Base-by-base conservation (phyloP, 37 sponge, comb jelly and placozoan genomes). In the Theonella swinhoei region DNA sequence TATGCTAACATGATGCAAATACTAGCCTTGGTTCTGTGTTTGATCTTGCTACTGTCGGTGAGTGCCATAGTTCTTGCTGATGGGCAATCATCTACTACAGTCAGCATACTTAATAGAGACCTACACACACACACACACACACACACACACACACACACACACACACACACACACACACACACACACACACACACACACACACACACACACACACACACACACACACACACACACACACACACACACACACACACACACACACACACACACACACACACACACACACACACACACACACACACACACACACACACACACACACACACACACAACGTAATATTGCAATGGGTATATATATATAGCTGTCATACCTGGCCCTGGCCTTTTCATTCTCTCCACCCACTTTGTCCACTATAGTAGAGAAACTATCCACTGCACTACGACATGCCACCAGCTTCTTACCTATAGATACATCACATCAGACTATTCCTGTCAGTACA, bases 351-450 rank as follows among this genome's bases (percentile, higher is more conserved):
- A 19, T 58, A 32, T 35, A 4, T 47, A 47, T 47, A 47, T 47
- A 47, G 54, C 54, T 47, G 41, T 26, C 74, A 58, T 19, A 84
- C 85, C 77, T 76, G 36, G 68, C 89, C 54, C 83, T 83, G 54
- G 68, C 59, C 62, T 83, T 64, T 41, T 89, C 89, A 63, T n/a
- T 29, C 22, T 78, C 72, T 5, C 89, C 89, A 43, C 79, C 89
- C 0, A 82, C 64, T 0, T 29, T 64, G 33, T 41, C 60, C 42
- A 89, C 42, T 61, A 89, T 89, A 25, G 40, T 37, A 31, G 41
- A 59, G 31, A 89, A 89, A 25, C 39, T 43, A 29, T 61, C 29
- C 41, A 78, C 32, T 60, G 89, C 89, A 63, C 84, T 83, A 25
- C 37, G 31, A 71, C 89, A 89, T 31, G 70, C 89, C 24, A 83